Base-by-base conservation (phyloP, 2,888 invertebrate genomes). In the Terebella lapidaria region DNA sequence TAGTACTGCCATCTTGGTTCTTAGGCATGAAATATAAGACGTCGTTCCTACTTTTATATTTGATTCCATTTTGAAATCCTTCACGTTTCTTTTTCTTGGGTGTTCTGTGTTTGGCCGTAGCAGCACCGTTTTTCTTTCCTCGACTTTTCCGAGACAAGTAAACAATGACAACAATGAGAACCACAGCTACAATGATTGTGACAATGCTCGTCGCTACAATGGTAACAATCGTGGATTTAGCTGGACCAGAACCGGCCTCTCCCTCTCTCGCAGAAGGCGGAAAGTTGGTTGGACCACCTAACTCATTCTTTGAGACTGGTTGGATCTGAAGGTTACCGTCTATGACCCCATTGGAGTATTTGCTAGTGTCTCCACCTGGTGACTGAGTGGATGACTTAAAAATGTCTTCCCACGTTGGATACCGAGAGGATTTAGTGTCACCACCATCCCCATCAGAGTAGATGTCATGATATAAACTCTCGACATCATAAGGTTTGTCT, bases 11-110 rank as follows among this genome's bases (percentile, higher is more conserved):
- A 29, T 54, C 55, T 3, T 5, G 18, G 5, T 10, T 20, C n/a
- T 18, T 24, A 1, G 58, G 58, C 58, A 58, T 58, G 28, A 58
- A 58, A 27, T 58, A 58, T 26, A 58, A 54, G 3, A 58, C 58
- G 27, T 58, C 54, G 46, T 58, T 53, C 20, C 27, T 22, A 15
- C 15, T 53, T 18, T 57, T 49, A 35, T 58, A 58, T 45, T 58
- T 58, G 45, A 58, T 54, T n/a, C 58, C 54, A 46, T 58, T 58
- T 27, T 58, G 53, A 46, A 42, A 54, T 15, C 10, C 22, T 18
- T 55, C 29, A 29, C n/a, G 24, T 24, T 55, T 22, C 27, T 10
- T 10, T 26, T 53, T 25, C 42, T 10, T 10, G 10, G 15, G 15
- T 24, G 18, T 5, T 24, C 49, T 22, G n/a, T 10, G 18, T 15